Evolutionary conservation across 2,797 vertebrate genomes (phyloP), one percentile per base, ranked within the genome.

Genomic region (Mastacembelus armatus): DNA sequence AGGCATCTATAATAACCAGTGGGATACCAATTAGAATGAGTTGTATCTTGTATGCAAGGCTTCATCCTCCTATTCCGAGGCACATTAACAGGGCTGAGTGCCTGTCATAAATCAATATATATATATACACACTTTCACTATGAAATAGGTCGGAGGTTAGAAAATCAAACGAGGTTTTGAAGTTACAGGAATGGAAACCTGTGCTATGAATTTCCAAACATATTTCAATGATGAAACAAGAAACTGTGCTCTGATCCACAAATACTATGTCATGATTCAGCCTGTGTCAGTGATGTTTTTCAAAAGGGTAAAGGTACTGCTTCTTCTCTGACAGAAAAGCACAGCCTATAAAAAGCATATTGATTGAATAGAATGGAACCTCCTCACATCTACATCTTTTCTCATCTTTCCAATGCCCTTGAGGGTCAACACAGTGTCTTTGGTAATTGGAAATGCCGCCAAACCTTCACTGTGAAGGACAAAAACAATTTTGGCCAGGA

Each of bases 371-470:
- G 67, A 84, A 79, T 78, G 74, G 67, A 76, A 78, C 87, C 81
- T 70, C 71, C 66, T 79, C 80, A 80, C 86, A 92, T 93, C 88
- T 93, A 89, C 85, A 93, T 92, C 66, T 89, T 88, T 89, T 87
- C 84, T 89, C 83, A 86, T 92, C 80, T 85, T 42, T 66, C 66
- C 50, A 21, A 52, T 84, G 78, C 84, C 92, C 88, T 83, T 77
- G 85, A 90, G 91, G 89, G 88, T 92, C 92, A 92, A 86, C 87
- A 78, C 64, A 58, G 60, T 69, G 79, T 81, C 79, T 91, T 84
- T 86, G 74, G 83, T 89, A 88, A 91, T 89, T 89, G 87, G 83
- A 88, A 86, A 83, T 84, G 72, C 73, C 74, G 74, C 78, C 49
- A 40, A 78, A 79, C 72, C 77, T 65, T 88, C 66, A 38, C 59